phyloP scores from a whole-genome alignment of 2,113 vertebrate species.

The Catharus bicknelli region DNA sequence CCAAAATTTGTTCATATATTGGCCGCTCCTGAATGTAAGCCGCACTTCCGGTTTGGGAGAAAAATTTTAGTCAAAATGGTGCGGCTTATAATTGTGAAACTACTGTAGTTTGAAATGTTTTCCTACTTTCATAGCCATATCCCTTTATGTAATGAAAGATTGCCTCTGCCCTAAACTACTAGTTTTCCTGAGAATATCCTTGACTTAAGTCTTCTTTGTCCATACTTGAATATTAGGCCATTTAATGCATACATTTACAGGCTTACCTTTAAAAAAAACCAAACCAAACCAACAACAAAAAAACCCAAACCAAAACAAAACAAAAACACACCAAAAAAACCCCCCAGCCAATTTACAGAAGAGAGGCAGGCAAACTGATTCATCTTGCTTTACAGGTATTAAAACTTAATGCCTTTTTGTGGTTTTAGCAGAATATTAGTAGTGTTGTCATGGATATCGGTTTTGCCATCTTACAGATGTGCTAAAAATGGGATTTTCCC shows the following conservation, averaged over 20 bases:
- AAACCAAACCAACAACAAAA: neutral
- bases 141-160: neutral
- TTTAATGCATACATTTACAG: neutral
- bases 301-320: neutral
- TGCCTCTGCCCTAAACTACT: neutral
- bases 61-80: too few species aligned
- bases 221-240: neutral
- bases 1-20: too few species aligned
- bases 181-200: neutral
- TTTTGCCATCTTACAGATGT: slow-evolving; percentile 48
- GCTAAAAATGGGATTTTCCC: slow-evolving; percentile 43
- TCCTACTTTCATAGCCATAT: neutral
- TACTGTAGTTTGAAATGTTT: neutral
- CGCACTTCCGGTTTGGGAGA: too few species aligned
- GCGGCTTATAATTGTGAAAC: too few species aligned
- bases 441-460: slow-evolving; percentile 69
- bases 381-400: slow-evolving; percentile 30
- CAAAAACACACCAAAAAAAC: neutral
- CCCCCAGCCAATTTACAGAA: neutral
- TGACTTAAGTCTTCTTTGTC: neutral
- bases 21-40: too few species aligned
- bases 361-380: slow-evolving; percentile 9
- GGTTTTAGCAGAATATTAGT: slow-evolving; percentile 41
- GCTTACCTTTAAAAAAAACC: neutral
- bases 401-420: slow-evolving; percentile 59